These are phyloP conservation scores for Hartigia nigra DNA, from an alignment of 2,888 invertebrate species.

Conservation along the genomic window DNA sequence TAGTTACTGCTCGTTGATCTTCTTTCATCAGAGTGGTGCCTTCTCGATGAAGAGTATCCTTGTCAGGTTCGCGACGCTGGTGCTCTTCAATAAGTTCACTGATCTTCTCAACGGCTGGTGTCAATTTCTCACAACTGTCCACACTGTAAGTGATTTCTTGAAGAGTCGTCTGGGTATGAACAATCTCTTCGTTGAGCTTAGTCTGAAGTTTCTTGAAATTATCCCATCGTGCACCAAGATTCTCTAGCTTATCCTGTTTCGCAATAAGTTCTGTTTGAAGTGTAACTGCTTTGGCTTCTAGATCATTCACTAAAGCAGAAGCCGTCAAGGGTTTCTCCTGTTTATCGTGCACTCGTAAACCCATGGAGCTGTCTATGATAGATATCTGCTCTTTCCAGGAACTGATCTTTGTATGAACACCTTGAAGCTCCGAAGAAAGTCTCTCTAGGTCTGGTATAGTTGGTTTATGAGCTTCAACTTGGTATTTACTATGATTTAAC, in stretches of 20 bases:
- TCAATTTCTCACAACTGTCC: slow-evolving; percentile 67
- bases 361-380: slow-evolving; percentile 75
- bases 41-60: slow-evolving; percentile 81
- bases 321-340: slow-evolving; percentile 80
- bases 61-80: slow-evolving; percentile 72
- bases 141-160: slow-evolving; percentile 70
- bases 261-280: slow-evolving; percentile 75
- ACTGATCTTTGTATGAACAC: slow-evolving; percentile 74
- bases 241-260: slow-evolving; percentile 76
- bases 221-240: slow-evolving; percentile 80
- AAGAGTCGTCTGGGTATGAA: slow-evolving; percentile 70
- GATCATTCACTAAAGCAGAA: slow-evolving; percentile 76
- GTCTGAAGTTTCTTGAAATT: slow-evolving; percentile 82
- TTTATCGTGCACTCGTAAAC: slow-evolving; percentile 77
- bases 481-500: slow-evolving; percentile 82
- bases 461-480: slow-evolving; percentile 80
- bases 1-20: slow-evolving; percentile 82
- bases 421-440: slow-evolving; percentile 77
- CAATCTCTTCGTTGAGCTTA: slow-evolving; percentile 74
- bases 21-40: slow-evolving; percentile 84
- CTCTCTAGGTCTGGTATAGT: slow-evolving; percentile 77
- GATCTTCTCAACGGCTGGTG: slow-evolving; percentile 68
- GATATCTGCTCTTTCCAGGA: slow-evolving; percentile 79
- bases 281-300: slow-evolving; percentile 77
- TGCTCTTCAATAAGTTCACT: slow-evolving; percentile 68